These are phyloP conservation scores for Nycteola revayana DNA, from an alignment of 2,888 invertebrate species.

Conservation along the genomic window DNA sequence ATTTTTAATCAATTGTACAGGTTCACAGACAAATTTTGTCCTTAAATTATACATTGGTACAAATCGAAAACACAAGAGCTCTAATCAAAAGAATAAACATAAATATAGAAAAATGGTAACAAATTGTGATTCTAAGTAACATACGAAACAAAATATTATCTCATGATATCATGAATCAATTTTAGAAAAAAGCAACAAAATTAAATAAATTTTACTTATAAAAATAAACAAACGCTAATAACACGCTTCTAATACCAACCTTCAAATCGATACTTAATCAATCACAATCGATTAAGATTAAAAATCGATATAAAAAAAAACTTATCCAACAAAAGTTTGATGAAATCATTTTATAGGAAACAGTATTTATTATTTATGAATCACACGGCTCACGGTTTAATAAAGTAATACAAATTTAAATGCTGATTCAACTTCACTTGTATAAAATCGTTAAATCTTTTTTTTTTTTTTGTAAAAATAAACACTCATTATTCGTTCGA, in stretches of 20 bases:
- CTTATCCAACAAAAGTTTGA: too few relatives aligned
- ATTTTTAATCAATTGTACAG: too few relatives aligned
- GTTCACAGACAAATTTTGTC: background rate
- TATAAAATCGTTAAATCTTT: too few relatives aligned
- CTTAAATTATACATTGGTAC: background rate
- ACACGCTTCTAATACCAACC: slow-evolving; percentile 7
- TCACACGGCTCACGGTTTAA: too few relatives aligned
- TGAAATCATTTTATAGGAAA: too few relatives aligned
- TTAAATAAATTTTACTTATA: slow-evolving; percentile 23
- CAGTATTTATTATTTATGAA: too few relatives aligned
- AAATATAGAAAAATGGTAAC: slow-evolving; percentile 30
- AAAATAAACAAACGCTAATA: slow-evolving; percentile 29
- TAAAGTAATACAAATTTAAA: too few relatives aligned
- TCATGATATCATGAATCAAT: slow-evolving; percentile 22
- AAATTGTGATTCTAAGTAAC: slow-evolving; percentile 28
- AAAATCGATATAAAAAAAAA: too few relatives aligned
- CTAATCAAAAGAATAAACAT: slow-evolving; percentile 12
- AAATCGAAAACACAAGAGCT: slow-evolving; percentile 21
- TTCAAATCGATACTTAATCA: slow-evolving; percentile 2
- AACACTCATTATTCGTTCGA: too few relatives aligned
- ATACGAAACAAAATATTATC: slow-evolving; percentile 17
- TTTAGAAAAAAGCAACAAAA: slow-evolving; percentile 24
- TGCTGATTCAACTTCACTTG: too few relatives aligned
- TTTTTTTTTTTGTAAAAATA: too few relatives aligned
- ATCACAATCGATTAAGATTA: slow-evolving; percentile 3